Base-by-base conservation (phyloP, 92 coral and sea anemone species). In the Diadumene lineata region DNA sequence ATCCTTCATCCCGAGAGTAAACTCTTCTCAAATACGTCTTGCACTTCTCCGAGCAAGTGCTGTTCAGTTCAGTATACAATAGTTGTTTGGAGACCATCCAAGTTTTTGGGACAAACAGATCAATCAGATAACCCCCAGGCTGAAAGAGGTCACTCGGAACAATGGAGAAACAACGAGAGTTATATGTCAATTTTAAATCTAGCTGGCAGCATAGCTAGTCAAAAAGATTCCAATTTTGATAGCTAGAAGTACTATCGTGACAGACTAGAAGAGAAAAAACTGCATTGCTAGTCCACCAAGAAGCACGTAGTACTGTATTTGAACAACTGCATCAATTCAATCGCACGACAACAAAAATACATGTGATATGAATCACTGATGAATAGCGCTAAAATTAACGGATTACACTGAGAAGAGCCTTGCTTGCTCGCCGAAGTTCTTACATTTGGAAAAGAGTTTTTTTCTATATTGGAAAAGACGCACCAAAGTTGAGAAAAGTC, bases 131-230 rank as follows among this genome's bases (percentile, higher is more conserved):
- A 9, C 61, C 31, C 15, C 22, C 8, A 58, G 1, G 64, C 11
- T 10, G 17, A 43, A 62, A 15, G 68, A 30, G 38, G 43, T 62
- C 68, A 62, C n/a, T 62, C 31, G 43, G 21, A 62, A 62, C 68
- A 62, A 30, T 28, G 26, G 30, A 11, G 23, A 26, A 60, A 11
- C 8, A 53, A 2, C 6, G 7, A 38, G 58, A 21, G 18, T 53
- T 13, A 53, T 15, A 23, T 53, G 10, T 53, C 58, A 21, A 53
- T 16, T 53, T 44, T n/a, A n/a, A 44, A 8, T 44, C 10, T 9
- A 44, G 51, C 51, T 44, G 9, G 51, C 9, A 44, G 17, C 51
- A 9, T 17, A 8, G 51, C 51, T 44, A 8, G 9, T 44, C 10
- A 9, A 44, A 17, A 44, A 8, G 10, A 44, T 44, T 9, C 10